Conservation (phyloP, 2,113 vertebrate species). For the Leucosticte australis region DNA sequence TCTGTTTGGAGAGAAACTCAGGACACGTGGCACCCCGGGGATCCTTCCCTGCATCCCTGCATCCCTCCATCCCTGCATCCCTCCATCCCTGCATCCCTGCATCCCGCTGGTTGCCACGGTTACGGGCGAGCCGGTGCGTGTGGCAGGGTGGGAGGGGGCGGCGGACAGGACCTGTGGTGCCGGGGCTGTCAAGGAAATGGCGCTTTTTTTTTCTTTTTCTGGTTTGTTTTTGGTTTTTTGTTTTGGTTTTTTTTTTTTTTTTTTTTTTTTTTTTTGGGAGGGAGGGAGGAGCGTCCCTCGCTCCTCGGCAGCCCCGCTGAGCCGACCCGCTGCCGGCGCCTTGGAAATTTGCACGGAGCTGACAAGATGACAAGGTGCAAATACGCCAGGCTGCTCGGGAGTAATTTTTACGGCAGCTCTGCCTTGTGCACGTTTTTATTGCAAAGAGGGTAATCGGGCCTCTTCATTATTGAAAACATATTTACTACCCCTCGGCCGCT, state of each 20-base stretch:
- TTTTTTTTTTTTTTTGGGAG: too few species aligned
- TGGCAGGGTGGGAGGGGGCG: background rate
- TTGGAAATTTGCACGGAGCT: constrained; percentile 42
- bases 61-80: background rate
- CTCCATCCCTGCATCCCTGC: background rate
- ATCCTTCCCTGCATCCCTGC: background rate
- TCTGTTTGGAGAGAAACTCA: background rate
- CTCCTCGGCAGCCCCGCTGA: background rate
- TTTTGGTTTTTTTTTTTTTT: background rate
- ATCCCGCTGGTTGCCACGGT: constrained; percentile 37
- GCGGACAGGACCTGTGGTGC: background rate
- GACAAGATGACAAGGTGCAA: constrained; percentile 62
- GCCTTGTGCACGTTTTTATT: constrained; percentile 64
- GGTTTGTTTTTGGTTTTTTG: too few species aligned
- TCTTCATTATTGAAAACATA: constrained; percentile 71
- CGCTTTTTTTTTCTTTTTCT: background rate
- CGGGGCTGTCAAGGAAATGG: background rate
- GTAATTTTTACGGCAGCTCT: constrained; percentile 60
- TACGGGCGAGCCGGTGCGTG: background rate
- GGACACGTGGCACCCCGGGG: background rate
- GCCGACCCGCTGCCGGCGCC: background rate
- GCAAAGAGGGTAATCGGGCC: constrained; percentile 66
- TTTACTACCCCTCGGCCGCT: constrained; percentile 62
- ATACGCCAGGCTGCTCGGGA: constrained; percentile 32
- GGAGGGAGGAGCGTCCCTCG: background rate